Base-by-base conservation (phyloP, 1,140 invertebrate species). In the Philotrypesis tridentata region DNA sequence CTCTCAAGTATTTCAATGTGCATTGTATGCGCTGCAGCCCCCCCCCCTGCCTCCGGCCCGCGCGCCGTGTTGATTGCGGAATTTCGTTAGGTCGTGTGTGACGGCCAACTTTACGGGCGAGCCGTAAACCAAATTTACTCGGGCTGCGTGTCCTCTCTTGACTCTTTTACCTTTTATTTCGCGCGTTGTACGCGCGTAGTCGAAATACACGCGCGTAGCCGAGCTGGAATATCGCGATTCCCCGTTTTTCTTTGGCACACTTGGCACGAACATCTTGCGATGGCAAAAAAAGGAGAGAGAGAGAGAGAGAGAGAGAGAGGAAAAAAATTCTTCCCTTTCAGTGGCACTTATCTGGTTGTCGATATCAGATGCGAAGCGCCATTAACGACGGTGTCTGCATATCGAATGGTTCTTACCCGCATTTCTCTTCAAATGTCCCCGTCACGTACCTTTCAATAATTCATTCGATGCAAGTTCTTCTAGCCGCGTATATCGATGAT, bases 401-500 rank as follows among this genome's bases (percentile, higher is more conserved):
- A 87, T 86, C 82, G 85, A 86, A 65, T 77, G 27, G 17, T 40
- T 77, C 37, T 76, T 14, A 61, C 14, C n/a, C 33, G 29, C 61
- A 31, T 27, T 60, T 79, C 76, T 63, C 37, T 84, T 86, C 85
- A 85, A 86, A 86, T 82, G 84, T 85, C 80, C 79, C 61, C 73
- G 75, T 86, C 85, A 83, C 33, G 33, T n/a, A n/a, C 78, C 85
- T 82, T 83, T 87, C 83, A 85, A 86, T 87, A 87, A 87, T 87
- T 86, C 86, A 86, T 86, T 86, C 77, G 21, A 12, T 63, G 55
- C 73, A 31, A 33, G 12, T 25, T 23, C n/a, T 68, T n/a, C n/a
- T n/a, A n/a, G n/a, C n/a, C n/a, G n/a, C 27, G 29, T 14, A 29
- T 68, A 40, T 71, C 37, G n/a, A 12, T 12, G 37, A 43, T 40